Evolutionary conservation across 1,140 invertebrate species (phyloP).

Genomic region (Conopomorpha cramerella): DNA sequence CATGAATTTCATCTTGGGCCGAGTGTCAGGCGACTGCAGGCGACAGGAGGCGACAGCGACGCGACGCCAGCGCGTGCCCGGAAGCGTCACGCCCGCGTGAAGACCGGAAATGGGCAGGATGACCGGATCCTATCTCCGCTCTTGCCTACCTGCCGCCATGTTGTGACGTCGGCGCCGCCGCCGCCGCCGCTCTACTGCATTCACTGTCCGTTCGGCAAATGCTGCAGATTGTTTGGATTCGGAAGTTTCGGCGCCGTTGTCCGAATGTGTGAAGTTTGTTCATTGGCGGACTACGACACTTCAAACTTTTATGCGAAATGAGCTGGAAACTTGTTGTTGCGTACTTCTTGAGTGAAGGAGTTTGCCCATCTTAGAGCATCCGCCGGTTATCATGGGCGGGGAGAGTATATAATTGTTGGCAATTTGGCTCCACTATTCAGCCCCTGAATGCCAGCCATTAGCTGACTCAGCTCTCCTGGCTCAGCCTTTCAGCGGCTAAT

Average conservation of each 20-base stretch:
- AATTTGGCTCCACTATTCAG: conserved; percentile 53
- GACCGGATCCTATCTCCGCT: conserved; percentile 60
- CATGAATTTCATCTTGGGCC: conserved; percentile 55
- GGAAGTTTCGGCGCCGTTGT: conserved; percentile 19
- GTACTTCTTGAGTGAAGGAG: no score
- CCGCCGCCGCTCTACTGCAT: conserved; percentile 11
- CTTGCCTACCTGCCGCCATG: conserved; percentile 48
- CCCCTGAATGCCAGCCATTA: conserved; percentile 51
- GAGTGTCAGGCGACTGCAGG: conserved; percentile 20
- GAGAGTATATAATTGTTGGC: conserved; percentile 56
- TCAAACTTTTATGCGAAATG: no score
- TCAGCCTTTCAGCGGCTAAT: conserved; percentile 47
- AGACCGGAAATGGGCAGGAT: conserved; percentile 60
- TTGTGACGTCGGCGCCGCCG: conserved; percentile 44
- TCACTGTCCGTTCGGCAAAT: neutral
- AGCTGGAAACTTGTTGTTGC: no score
- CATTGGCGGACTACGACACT: no score
- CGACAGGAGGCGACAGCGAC: conserved; percentile 36
- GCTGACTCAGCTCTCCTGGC: conserved; percentile 30
- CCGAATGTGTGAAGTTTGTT: no score
- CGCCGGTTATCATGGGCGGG: conserved; percentile 52
- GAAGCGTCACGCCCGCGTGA: conserved; percentile 59
- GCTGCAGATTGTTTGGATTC: conserved; percentile 32
- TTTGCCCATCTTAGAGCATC: conserved; percentile 36
- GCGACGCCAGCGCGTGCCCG: conserved; percentile 30